phyloP scores from a whole-genome alignment of 2,797 vertebrate species.

The Amniataba percoides region DNA sequence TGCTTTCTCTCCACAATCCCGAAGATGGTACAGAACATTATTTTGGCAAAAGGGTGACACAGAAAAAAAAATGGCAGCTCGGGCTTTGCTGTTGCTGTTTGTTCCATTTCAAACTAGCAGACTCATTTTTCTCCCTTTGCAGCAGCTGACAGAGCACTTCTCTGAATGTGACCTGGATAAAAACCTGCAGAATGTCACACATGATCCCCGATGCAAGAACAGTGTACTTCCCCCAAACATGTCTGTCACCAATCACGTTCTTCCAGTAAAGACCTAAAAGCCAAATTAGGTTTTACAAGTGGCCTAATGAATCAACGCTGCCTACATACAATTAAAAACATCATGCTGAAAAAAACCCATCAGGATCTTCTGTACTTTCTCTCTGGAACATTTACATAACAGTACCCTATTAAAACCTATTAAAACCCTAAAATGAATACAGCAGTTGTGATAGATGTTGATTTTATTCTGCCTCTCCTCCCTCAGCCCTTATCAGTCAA shows the following conservation, averaged over 20 bases:
- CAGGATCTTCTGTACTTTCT: not conserved
- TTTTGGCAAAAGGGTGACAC: not conserved
- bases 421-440: not conserved
- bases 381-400: not conserved
- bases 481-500: conserved; percentile 33
- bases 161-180: conserved; percentile 55
- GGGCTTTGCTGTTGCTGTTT: not conserved
- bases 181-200: conserved; percentile 10
- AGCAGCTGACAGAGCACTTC: conserved; percentile 15
- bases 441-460: conserved; percentile 2
- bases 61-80: not conserved
- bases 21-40: not conserved
- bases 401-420: not conserved
- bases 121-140: not conserved
- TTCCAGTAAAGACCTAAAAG: conserved; percentile 52
- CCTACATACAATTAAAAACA: conserved; percentile 29
- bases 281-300: conserved; percentile 8
- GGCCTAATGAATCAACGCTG: conserved; percentile 26
- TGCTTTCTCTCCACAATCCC: not conserved
- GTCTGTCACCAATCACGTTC: conserved; percentile 9
- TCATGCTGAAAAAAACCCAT: not conserved
- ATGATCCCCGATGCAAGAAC: conserved; percentile 19
- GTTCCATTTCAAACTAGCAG: conserved; percentile 16
- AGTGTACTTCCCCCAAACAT: conserved; percentile 60
- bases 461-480: not conserved